Base-by-base conservation (phyloP, 2,797 vertebrate species). In the Peromyscus aztecus region DNA sequence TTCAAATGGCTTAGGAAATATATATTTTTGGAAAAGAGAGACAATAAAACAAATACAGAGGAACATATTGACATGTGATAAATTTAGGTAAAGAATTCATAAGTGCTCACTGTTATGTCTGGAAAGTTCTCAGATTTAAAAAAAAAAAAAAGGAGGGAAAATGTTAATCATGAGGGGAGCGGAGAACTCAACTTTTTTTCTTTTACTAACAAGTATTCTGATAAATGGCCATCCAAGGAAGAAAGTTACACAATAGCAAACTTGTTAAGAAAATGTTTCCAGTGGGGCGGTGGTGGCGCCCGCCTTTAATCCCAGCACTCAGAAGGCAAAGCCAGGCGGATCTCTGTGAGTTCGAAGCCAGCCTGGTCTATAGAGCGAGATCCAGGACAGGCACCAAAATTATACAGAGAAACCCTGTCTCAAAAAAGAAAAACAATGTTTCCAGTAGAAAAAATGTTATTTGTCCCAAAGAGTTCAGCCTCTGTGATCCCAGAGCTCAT, bases 161-260 rank as follows among this genome's bases (percentile, higher is more conserved):
- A 49, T 13, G 49, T 86, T 91, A 83, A 59, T 95, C 34, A 11
- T 23, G 78, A 24, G 6, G 4, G 83, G 31, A 93, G 49, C 46
- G 55, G n/a, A 93, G 40, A 52, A 77, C 67, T 3, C 61, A 65
- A 73, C 46, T 67, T 86, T 92, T 92, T 49, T 85, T 73, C 31
- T 95, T 87, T 94, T 81, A 55, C 86, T 89, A 85, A 24, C 29
- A 94, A 85, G 31, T 90, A 73, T 93, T 85, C 52, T 90, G 77
- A 94, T 61, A 92, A 90, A 82, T 55, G 76, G 52, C 43, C 29
- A 57, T 75, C 55, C 19, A 46, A 92, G 75, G 37, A 86, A 69
- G 23, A 71, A 6, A 14, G 7, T 63, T 69, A 77, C 57, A 91
- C 17, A 73, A 3, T 19, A 77, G 46, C 29, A 23, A 57, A 69